Evolutionary conservation across 1,140 invertebrate genomes (phyloP).

Genomic region (Drosophila azteca): DNA sequence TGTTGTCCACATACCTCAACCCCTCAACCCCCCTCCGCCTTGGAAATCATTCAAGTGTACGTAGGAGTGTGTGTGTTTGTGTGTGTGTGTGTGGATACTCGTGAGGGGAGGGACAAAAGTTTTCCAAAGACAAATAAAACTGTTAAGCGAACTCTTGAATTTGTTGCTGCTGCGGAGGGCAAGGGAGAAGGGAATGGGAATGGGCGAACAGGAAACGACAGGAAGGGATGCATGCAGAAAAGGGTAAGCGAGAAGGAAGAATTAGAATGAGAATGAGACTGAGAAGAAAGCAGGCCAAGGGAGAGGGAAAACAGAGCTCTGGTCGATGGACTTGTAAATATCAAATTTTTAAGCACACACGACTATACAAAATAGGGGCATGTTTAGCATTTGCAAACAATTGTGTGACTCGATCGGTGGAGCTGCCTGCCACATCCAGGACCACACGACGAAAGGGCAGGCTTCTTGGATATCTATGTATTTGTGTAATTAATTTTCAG

Average conservation of each 20-base stretch:
- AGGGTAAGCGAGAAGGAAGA: not conserved
- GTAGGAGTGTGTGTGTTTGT: conserved; percentile 16
- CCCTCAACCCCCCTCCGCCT: not conserved
- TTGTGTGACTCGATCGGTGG: conserved; percentile 51
- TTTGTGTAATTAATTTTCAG: not conserved
- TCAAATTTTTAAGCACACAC: conserved; percentile 73
- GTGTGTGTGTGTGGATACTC: not conserved
- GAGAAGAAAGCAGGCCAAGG: too few relatives aligned
- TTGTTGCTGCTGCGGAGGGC: conserved; percentile 33
- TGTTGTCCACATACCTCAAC: conserved; percentile 66
- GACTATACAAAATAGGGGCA: conserved; percentile 70
- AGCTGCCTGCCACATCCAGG: not conserved
- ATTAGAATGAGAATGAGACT: too few relatives aligned
- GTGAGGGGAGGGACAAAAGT: conserved; percentile 51
- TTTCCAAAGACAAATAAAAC: conserved; percentile 79
- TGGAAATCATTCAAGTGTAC: conserved; percentile 56
- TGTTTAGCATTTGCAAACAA: conserved; percentile 78
- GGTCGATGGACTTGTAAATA: conserved; percentile 70
- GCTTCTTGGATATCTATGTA: too few relatives aligned
- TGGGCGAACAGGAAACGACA: conserved; percentile 35
- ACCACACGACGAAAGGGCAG: too few relatives aligned
- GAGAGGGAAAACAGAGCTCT: not conserved
- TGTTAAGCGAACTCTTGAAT: conserved; percentile 79
- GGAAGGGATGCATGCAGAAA: not conserved
- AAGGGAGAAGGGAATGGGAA: not conserved